These are phyloP conservation scores for Phylloscopus collybita DNA, from an alignment of 2,797 vertebrate species.

Conservation along the genomic window DNA sequence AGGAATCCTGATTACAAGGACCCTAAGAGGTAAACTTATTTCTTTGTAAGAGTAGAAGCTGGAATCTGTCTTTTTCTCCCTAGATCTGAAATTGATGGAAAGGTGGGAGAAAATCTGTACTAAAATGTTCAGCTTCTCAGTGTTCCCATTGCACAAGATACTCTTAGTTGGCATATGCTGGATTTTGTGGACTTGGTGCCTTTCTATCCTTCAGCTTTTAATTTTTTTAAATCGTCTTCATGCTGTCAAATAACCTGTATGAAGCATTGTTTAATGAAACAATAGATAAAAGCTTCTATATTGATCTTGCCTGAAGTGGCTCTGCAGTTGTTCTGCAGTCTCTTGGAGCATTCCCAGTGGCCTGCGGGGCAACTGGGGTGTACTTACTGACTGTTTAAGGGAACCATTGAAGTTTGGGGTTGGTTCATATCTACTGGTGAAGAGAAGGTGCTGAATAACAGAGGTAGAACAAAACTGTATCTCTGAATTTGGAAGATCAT, in stretches of 20 bases:
- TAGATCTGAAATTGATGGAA: background rate
- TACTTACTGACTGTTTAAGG: background rate
- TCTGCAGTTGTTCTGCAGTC: background rate
- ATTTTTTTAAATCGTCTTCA: background rate
- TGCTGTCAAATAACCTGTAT: background rate
- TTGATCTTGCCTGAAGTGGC: background rate
- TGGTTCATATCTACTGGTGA: background rate
- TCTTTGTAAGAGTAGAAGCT: background rate
- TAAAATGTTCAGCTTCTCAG: background rate
- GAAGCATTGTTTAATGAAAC: background rate
- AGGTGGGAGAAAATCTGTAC: background rate
- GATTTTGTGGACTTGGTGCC: background rate
- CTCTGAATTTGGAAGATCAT: background rate
- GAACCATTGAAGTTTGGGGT: background rate
- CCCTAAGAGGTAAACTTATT: background rate
- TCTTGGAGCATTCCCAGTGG: background rate
- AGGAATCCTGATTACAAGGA: background rate
- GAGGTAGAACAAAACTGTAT: background rate
- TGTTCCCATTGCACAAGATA: background rate
- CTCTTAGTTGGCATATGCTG: background rate
- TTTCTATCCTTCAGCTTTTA: background rate
- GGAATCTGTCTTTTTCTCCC: background rate
- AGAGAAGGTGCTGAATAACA: background rate
- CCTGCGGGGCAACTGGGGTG: background rate
- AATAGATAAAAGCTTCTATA: background rate